A percentile compares a stretch with the other conserved stretches of the same genome.
These are phyloP conservation scores for Halotydeus destructor DNA, from an alignment of 1,140 invertebrate species.

Conservation along the genomic window DNA sequence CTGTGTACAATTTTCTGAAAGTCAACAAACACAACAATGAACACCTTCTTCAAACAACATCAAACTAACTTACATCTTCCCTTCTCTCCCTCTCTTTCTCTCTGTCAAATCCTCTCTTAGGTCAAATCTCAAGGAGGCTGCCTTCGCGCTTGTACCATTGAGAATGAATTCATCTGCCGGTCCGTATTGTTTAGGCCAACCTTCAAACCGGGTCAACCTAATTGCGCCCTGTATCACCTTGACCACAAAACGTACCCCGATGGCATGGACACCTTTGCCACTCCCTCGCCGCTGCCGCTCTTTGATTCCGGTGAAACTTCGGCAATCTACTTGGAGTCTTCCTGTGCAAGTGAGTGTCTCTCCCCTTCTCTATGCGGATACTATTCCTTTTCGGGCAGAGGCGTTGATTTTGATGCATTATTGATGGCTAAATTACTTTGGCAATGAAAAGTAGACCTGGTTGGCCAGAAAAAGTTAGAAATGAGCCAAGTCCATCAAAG, in stretches of 20 bases:
- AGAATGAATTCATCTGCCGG: conserved; percentile 75
- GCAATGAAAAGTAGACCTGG: too few species aligned
- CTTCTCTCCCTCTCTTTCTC: conserved; percentile 10
- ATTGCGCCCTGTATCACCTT: conserved; percentile 73
- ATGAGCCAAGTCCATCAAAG: too few species aligned
- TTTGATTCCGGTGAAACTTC: conserved; percentile 73
- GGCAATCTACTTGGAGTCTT: conserved; percentile 70
- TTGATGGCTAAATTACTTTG: too few species aligned
- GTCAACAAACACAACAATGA: background rate
- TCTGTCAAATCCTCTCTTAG: conserved; percentile 12
- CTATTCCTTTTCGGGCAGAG: background rate
- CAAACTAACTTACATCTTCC: background rate
- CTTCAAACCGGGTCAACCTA: conserved; percentile 26
- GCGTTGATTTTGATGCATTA: too few species aligned
- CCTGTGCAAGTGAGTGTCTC: conserved; percentile 30
- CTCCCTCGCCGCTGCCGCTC: conserved; percentile 57
- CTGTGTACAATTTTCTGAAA: background rate
- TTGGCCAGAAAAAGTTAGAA: too few species aligned
- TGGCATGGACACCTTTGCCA: conserved; percentile 66
- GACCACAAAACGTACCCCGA: conserved; percentile 77
- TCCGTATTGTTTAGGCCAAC: conserved; percentile 47
- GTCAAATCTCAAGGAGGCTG: conserved; percentile 47
- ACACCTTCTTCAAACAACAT: background rate
- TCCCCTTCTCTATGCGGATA: background rate
- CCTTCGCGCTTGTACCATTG: conserved; percentile 65